These are phyloP conservation scores for Epizoanthus ramosus DNA, from an alignment of 92 coral and sea anemone genomes.

Conservation along the genomic window DNA sequence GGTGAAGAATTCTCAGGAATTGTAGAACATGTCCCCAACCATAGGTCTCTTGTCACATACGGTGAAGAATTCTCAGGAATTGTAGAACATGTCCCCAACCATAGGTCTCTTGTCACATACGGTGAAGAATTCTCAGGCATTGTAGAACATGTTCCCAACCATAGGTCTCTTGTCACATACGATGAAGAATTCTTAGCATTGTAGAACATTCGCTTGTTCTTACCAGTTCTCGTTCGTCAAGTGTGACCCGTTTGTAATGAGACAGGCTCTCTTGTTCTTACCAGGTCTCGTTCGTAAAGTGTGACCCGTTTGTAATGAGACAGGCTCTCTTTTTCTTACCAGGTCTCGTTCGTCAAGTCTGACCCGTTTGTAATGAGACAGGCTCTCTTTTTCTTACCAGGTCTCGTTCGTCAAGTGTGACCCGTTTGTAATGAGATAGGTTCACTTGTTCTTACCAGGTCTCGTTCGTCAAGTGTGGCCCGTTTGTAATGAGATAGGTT, in stretches of 20 bases:
- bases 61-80: neutral
- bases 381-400: neutral
- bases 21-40: neutral
- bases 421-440: constrained; percentile 35
- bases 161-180: no score
- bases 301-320: constrained; percentile 39
- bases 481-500: constrained; percentile 32
- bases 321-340: neutral
- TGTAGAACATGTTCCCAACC: neutral
- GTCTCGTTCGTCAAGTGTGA: constrained; percentile 43
- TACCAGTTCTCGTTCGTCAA: constrained; percentile 48
- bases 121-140: neutral
- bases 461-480: constrained; percentile 35
- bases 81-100: neutral
- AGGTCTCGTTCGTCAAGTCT: constrained; percentile 54
- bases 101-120: no score
- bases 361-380: constrained; percentile 56
- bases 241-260: constrained; percentile 53
- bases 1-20: neutral
- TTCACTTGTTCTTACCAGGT: neutral
- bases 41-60: no score
- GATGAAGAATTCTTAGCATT: constrained; percentile 2
- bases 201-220: neutral
- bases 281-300: constrained; percentile 40
- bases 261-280: no score